These are phyloP conservation scores for Acleris laterana DNA, from an alignment of 2,888 invertebrate genomes.

Conservation along the genomic window DNA sequence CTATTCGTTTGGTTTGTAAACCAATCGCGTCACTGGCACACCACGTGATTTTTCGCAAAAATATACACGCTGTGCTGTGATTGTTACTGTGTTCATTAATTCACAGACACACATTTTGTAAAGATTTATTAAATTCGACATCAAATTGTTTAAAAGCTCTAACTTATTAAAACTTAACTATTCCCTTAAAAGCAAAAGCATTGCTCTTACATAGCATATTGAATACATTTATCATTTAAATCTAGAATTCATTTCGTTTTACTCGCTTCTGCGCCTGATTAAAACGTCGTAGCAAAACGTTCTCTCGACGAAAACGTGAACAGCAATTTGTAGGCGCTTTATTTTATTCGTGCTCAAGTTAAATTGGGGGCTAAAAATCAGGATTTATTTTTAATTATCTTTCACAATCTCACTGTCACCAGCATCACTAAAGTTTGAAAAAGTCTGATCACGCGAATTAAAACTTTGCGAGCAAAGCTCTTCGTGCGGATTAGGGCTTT, in stretches of 20 bases:
- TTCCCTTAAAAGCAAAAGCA: no score
- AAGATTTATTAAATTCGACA: no score
- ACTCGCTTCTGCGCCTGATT: constrained; percentile 1
- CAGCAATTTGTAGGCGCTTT: not conserved
- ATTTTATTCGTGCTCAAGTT: not conserved
- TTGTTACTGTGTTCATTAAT: no score
- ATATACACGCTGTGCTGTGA: no score
- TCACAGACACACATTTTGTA: no score
- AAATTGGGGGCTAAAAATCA: constrained; percentile 2
- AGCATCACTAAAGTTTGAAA: constrained; percentile 23
- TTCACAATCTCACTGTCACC: constrained; percentile 26
- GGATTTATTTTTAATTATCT: constrained; percentile 22
- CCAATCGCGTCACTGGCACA: no score
- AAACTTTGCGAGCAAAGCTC: constrained; percentile 20
- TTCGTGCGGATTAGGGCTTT: constrained; percentile 20
- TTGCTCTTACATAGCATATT: no score
- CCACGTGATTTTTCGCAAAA: no score
- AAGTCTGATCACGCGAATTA: constrained; percentile 20
- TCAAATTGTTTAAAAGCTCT: no score
- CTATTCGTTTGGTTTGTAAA: no score
- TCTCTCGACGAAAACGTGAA: not conserved
- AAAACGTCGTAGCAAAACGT: constrained; percentile 3
- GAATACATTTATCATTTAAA: not conserved
- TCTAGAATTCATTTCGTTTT: not conserved
- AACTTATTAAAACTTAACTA: no score